phyloP scores from a whole-genome alignment of 2,888 invertebrate genomes.

The Mamestra brassicae region DNA sequence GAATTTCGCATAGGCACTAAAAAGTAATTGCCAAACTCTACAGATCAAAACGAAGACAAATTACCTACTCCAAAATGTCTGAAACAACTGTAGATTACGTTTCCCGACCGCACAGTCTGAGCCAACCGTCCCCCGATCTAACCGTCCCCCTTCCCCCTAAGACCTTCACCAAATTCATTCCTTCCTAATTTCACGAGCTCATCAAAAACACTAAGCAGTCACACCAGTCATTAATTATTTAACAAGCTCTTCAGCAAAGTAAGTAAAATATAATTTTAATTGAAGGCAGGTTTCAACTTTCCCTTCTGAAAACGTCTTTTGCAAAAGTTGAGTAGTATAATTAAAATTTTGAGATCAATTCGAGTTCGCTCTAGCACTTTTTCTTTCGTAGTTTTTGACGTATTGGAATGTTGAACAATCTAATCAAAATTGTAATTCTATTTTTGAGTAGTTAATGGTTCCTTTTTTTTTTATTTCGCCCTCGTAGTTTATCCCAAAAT shows the following conservation, averaged over 20 bases:
- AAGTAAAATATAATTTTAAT: constrained; percentile 60
- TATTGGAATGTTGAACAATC: constrained; percentile 21
- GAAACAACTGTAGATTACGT: constrained; percentile 37
- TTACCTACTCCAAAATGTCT: constrained; percentile 40
- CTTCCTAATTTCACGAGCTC: constrained; percentile 50
- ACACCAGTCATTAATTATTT: constrained; percentile 59
- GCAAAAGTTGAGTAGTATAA: constrained; percentile 33
- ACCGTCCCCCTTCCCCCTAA: neutral
- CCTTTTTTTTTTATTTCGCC: neutral
- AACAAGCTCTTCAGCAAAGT: constrained; percentile 54
- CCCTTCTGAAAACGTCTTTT: constrained; percentile 28
- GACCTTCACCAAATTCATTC: constrained; percentile 32
- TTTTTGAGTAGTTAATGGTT: too few relatives aligned
- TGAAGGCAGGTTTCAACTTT: constrained; percentile 50
- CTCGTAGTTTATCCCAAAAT: too few relatives aligned
- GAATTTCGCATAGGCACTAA: neutral
- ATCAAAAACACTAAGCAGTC: constrained; percentile 58
- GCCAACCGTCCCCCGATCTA: neutral
- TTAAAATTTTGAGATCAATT: constrained; percentile 44
- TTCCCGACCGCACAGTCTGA: constrained; percentile 13
- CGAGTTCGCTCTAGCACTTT: constrained; percentile 2
- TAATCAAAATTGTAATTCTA: neutral
- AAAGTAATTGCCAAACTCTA: constrained; percentile 17
- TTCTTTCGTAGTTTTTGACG: constrained; percentile 21
- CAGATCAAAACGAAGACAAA: constrained; percentile 35